These are phyloP conservation scores for Tanypteryx hageni DNA, from an alignment of 2,888 invertebrate species.

Conservation along the genomic window DNA sequence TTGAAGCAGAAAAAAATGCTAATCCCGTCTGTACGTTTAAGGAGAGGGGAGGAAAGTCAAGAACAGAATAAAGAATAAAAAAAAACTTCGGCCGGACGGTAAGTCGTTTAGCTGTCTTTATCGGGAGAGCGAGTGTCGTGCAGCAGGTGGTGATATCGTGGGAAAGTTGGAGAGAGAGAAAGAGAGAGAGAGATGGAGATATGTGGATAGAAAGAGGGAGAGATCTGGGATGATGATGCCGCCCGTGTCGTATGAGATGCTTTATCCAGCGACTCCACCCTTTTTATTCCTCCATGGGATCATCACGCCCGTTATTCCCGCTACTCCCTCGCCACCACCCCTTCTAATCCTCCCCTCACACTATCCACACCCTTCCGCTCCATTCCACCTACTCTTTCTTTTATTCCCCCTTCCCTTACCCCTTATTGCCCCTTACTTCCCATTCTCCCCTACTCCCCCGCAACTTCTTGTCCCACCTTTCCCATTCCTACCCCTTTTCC, in stretches of 20 bases:
- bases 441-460: too few relatives aligned
- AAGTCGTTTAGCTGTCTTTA: slow-evolving; percentile 31
- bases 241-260: not conserved
- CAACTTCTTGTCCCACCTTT: too few relatives aligned
- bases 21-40: not conserved
- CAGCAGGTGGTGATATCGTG: slow-evolving; percentile 58
- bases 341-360: too few relatives aligned
- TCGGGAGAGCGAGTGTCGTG: not conserved
- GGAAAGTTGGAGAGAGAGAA: not conserved
- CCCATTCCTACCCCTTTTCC: too few relatives aligned
- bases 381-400: too few relatives aligned
- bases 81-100: not conserved
- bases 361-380: too few relatives aligned
- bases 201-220: not conserved
- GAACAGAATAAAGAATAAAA: not conserved
- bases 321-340: too few relatives aligned
- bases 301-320: too few relatives aligned
- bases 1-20: too few relatives aligned
- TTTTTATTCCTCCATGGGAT: too few relatives aligned
- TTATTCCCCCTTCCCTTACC: not conserved
- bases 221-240: not conserved
- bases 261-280: too few relatives aligned
- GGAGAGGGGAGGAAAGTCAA: not conserved
- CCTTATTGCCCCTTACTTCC: not conserved
- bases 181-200: not conserved